Base-by-base conservation (phyloP, 2,888 invertebrate species). In the Eristalis pertinax region DNA sequence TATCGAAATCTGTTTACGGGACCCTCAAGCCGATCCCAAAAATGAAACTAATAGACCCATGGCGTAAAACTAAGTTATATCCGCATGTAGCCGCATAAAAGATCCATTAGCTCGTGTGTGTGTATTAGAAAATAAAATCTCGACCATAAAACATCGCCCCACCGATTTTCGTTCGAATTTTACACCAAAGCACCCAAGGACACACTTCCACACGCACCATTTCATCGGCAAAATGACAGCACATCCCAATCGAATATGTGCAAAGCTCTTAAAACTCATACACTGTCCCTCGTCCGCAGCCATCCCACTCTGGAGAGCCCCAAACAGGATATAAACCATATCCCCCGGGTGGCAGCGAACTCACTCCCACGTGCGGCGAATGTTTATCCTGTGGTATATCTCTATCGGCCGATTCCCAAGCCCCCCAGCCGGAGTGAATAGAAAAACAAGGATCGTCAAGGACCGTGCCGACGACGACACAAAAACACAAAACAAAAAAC, bases 211-310 rank as follows among this genome's bases (percentile, higher is more conserved):
- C 79, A 70, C 64, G 73, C 72, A 69, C 26, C 77, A 56, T 63
- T 73, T 62, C 62, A 68, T 56, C 63, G 64, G 58, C 63, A 70
- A 60, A 70, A 65, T 29, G 65, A 74, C 64, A 82, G 41, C 65
- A 70, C 82, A 83, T 75, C 67, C 82, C 78, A 86, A 86, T 83
- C 83, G 78, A 83, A 86, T 86, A 86, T 86, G 78, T 83, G 86
- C 75, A 75, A 72, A 86, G 82, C 86, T 83, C 74, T 86, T 81
- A 83, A 78, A 86, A 75, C 64, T 65, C 70, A 56, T 41, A 41
- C 70, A 67, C 78, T 35, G 10, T 63, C 70, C 63, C 26, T 60
- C 26, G 60, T 29, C 11, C 50, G 19, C 50, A 50, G 19, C 50
- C 50, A 19, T 50, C 7, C 50, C 50, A 50, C 50, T 50, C 50